Base-by-base conservation (phyloP, 2,888 invertebrate species). In the Eudasyphora cyanicolor region DNA sequence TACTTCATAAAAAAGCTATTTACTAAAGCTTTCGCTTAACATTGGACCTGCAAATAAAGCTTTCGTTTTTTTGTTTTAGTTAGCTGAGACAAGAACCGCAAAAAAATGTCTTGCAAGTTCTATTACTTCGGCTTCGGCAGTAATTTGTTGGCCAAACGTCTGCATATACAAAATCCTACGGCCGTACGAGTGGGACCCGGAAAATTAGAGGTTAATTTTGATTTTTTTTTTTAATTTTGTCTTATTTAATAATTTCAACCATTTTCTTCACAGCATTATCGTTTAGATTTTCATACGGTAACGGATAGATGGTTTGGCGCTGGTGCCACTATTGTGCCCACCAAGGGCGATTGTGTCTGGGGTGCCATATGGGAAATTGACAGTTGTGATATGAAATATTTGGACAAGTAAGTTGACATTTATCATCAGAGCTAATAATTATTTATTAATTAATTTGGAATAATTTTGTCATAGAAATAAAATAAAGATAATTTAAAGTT, bases 41-140 rank as follows among this genome's bases (percentile, higher is more conserved):
- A 21, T 27, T 27, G 45, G 49, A 21, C 67, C 54, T 10, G 1
- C 21, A 12, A 67, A 4, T 49, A 49, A 17, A 49, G 21, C 54
- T 19, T 54, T 51, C 17, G 8, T 14, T 24, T 57, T 12, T 57
- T 0, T 12, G 2, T 54, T 10, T 21, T 57, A 8, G 8, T 57
- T 27, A 57, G 57, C 27, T 24, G 0, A 57, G 57, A 24, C 49
- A 49, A 17, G n/a, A 8, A 60, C n/a, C 27, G 2, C n/a, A 2
- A 17, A 14, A 14, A n/a, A n/a, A 86, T 87, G 87, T 10, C 83
- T 4, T 45, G 82, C 10, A 88, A 82, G 24, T 97, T 97, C 90
- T 91, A 96, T 49, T 98, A 98, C 91, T 98, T 97, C 92, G 97
- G 96, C 0, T 98, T 96, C 89, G 98, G 98, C 1, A 98, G 98